Percentiles rank a stretch among this genome's conserved stretches.
These are phyloP conservation scores for Vultur gryphus DNA, from an alignment of 2,797 vertebrate species.

Conservation along the genomic window DNA sequence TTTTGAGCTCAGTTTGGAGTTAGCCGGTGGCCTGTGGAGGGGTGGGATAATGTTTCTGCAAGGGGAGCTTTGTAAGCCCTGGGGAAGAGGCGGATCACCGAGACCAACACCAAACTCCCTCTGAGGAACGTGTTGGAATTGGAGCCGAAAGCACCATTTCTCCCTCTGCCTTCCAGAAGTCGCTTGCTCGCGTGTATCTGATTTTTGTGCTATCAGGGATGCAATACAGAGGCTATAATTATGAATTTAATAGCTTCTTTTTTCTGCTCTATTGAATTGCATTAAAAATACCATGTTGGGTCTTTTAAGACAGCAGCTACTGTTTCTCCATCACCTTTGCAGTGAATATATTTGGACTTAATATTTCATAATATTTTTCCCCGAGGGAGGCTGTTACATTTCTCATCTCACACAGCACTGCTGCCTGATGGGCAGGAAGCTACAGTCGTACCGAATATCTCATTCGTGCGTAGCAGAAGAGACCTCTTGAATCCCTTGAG, in stretches of 20 bases:
- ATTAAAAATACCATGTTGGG: neutral
- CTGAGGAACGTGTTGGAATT: rapidly evolving
- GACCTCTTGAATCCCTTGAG: neutral
- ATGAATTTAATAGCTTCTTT: neutral
- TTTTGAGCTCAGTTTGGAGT: neutral
- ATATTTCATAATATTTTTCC: slow-evolving; percentile 30
- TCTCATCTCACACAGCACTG: neutral
- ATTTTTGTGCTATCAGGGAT: neutral
- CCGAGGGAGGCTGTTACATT: neutral
- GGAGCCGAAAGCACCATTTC: neutral
- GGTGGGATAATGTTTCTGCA: neutral
- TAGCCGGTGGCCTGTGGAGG: neutral
- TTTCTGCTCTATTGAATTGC: neutral
- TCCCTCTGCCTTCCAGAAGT: neutral
- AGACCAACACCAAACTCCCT: neutral
- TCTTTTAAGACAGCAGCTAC: neutral
- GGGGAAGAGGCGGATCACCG: neutral
- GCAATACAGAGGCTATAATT: neutral
- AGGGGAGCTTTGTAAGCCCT: neutral
- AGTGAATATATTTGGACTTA: neutral
- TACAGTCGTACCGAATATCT: neutral
- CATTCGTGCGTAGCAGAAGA: neutral
- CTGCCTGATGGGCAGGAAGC: neutral
- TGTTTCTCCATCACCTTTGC: neutral
- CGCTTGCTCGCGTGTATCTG: neutral